Evolutionary conservation across 2,113 vertebrate species (phyloP).

Genomic region (Leiothrix lutea): DNA sequence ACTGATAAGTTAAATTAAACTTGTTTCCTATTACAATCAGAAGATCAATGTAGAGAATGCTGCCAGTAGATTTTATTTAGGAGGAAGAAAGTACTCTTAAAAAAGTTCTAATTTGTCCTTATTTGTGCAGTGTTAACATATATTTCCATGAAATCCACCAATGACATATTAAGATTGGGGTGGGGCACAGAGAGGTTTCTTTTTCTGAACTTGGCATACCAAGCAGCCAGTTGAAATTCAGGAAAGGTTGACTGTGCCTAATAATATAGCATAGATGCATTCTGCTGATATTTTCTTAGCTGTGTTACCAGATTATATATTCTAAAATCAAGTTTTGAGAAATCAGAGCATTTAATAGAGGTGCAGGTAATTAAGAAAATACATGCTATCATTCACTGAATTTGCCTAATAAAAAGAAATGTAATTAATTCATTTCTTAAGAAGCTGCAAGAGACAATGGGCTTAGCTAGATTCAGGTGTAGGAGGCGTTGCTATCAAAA

Average conservation of each 20-base stretch:
- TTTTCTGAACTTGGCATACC: not conserved
- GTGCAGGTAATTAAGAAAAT: not conserved
- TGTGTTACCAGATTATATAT: not conserved
- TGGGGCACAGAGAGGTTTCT: not conserved
- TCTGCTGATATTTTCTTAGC: not conserved
- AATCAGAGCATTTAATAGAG: not conserved
- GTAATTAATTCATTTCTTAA: not conserved
- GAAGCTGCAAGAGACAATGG: not conserved
- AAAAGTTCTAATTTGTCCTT: not conserved
- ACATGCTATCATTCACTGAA: not conserved
- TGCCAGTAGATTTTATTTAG: not conserved
- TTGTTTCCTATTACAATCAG: not conserved
- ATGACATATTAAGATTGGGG: not conserved
- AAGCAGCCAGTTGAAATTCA: not conserved
- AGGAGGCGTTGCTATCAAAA: not conserved
- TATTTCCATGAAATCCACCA: not conserved
- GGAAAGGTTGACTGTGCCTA: not conserved
- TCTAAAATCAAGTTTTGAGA: not conserved
- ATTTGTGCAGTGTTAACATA: not conserved
- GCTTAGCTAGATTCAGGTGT: not conserved
- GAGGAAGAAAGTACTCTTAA: not conserved
- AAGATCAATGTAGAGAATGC: not conserved
- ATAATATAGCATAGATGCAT: not conserved
- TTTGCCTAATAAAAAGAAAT: not conserved
- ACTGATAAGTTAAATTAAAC: not conserved